Evolutionary conservation across 2,888 invertebrate species (phyloP), one percentile per base, ranked within the genome.

Genomic region (Ormia ochracea): DNA sequence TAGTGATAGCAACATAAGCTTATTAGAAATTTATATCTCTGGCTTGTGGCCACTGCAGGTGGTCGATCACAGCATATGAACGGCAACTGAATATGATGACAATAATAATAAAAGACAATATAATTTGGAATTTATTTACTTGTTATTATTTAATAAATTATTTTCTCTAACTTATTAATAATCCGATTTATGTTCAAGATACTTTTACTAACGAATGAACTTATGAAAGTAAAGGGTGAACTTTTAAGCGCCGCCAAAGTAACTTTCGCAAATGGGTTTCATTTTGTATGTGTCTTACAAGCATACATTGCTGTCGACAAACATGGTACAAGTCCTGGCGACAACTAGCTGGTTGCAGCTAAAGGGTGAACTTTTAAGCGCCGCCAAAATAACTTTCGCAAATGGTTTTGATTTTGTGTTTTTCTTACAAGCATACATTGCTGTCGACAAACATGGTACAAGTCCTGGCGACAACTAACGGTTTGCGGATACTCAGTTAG

Each of bases 1-100:
- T 76, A 73, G 80, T 73, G 80, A 80, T 80, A 80, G 80, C 38
- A 80, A 80, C 80, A 76, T 80, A 80, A 80, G 80, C 80, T 80
- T 61, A 76, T 80, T 80, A 80, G 61, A 72, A 76, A 41, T 73
- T 80, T 80, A 76, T 73, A 69, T 63, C 54, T 58, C 48, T 33
- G 59, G 21, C 50, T 56, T 61, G 56, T 80, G 80, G 72, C 76
- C 76, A 72, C 80, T 73, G 80, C 80, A 80, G 80, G 76, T 80
- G 80, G 80, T 80, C 80, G 76, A 76, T 80, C 76, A 76, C 72
- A 76, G 72, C 76, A 76, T 76, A 80, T 73, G 66, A 80, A 68
- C 66, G n/a, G n/a, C n/a, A n/a, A 56, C 56, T 70, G 69, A 33
- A 33, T 52, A 43, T 72, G 38, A 72, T 33, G 63, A 72, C 43